Conservation (phyloP, 2,113 vertebrate genomes). For the Zingel zingel region DNA sequence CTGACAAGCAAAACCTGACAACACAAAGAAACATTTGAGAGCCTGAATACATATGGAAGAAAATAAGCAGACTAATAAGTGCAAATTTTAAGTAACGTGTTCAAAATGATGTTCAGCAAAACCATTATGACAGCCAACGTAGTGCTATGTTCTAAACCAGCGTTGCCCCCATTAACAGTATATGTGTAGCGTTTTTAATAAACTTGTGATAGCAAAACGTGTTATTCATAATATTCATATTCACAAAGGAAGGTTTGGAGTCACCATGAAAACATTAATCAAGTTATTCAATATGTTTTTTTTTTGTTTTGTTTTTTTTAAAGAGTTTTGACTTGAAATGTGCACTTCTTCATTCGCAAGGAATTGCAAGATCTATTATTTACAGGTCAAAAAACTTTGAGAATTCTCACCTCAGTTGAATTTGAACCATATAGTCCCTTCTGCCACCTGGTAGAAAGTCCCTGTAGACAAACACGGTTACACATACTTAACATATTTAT, state of each 20-base stretch:
- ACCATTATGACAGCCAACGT: not conserved
- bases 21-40: slow-evolving; percentile 22
- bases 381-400: not conserved
- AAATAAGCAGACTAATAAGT: not conserved
- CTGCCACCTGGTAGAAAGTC: slow-evolving; percentile 96
- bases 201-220: not conserved
- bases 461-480: slow-evolving; percentile 78
- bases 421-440: slow-evolving; percentile 97
- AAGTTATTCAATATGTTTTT: not conserved
- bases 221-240: not conserved
- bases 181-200: not conserved
- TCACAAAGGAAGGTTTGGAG: not conserved
- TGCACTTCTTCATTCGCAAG: no score
- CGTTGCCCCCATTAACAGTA: not conserved
- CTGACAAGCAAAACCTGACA: slow-evolving; percentile 94
- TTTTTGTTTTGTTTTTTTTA: no score
- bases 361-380: not conserved
- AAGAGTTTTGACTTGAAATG: not conserved
- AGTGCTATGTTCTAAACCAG: not conserved
- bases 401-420: slow-evolving; percentile 90
- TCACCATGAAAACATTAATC: not conserved
- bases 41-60: not conserved
- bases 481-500: not conserved
- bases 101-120: not conserved
- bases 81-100: not conserved